Conservation (phyloP, 2,888 invertebrate genomes). For the Acronicta aceris region DNA sequence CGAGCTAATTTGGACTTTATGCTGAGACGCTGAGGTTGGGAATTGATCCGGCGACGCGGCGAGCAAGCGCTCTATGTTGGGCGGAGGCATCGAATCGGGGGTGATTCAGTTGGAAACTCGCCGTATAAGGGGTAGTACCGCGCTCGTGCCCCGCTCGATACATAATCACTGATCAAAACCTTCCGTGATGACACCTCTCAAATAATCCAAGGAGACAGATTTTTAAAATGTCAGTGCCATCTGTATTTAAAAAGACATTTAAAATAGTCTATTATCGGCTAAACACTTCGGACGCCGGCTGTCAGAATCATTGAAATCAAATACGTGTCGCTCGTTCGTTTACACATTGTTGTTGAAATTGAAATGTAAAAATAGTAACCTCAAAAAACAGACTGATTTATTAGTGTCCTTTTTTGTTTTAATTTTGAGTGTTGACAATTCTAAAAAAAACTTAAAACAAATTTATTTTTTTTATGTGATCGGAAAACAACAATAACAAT, state of each 20-base stretch:
- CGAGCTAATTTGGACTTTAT: conserved; percentile 68
- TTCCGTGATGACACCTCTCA: conserved; percentile 79
- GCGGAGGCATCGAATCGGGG: conserved; percentile 87
- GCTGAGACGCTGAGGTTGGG: conserved; percentile 49
- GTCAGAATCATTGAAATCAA: conserved; percentile 70
- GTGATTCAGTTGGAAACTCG: conserved; percentile 86
- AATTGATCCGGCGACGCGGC: conserved; percentile 60
- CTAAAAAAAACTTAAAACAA: conserved; percentile 49
- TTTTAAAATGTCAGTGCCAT: conserved; percentile 69
- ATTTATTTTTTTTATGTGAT: conserved; percentile 62
- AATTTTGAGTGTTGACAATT: conserved; percentile 60
- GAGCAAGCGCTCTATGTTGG: conserved; percentile 88
- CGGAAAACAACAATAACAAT: conserved; percentile 65
- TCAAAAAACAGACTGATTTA: conserved; percentile 45
- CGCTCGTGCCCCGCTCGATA: conserved; percentile 76
- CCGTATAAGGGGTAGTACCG: conserved; percentile 82
- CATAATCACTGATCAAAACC: conserved; percentile 80
- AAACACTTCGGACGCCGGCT: conserved; percentile 69
- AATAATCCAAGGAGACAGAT: conserved; percentile 70
- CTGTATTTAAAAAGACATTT: conserved; percentile 49
- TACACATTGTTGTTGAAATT: conserved; percentile 61
- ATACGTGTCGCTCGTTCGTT: conserved; percentile 74
- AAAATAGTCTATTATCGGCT: conserved; percentile 43
- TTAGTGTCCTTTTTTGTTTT: conserved; percentile 62
- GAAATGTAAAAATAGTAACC: conserved; percentile 36